Percentiles rank a stretch among this genome's conserved stretches.
phyloP scores from a whole-genome alignment of 2,113 vertebrate species.

The Oncorhynchus kisutch region DNA sequence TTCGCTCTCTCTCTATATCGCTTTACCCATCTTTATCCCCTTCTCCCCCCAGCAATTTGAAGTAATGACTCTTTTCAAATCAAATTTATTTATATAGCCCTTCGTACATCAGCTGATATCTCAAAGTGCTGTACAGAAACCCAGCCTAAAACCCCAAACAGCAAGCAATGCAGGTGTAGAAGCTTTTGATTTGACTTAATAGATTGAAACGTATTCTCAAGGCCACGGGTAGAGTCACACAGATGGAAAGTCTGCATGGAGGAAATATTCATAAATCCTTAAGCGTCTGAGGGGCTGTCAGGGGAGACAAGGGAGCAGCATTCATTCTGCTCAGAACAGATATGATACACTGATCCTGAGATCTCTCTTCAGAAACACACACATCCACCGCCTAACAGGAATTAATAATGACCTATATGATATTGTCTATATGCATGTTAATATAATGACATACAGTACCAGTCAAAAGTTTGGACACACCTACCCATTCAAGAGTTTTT shows the following conservation, averaged over 20 bases:
- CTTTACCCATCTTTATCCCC: too few relatives aligned
- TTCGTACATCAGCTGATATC: too few relatives aligned
- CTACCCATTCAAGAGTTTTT: too few relatives aligned
- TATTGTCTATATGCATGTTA: background rate
- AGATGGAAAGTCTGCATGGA: slow-evolving; percentile 70
- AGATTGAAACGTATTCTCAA: slow-evolving; percentile 99
- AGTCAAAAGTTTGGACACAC: too few relatives aligned
- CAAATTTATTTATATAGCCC: too few relatives aligned
- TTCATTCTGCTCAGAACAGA: background rate
- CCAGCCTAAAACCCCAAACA: too few relatives aligned
- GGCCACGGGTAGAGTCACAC: slow-evolving; percentile 85
- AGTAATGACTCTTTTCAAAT: slow-evolving; percentile 99
- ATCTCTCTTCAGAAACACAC: background rate
- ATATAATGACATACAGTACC: slow-evolving; percentile 65
- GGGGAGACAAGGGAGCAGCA: slow-evolving; percentile 88
- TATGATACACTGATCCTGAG: background rate
- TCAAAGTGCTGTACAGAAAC: too few relatives aligned
- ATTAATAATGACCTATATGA: background rate
- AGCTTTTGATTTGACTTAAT: slow-evolving; percentile 99
- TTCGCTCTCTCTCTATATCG: too few relatives aligned
- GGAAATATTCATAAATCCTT: slow-evolving; percentile 99
- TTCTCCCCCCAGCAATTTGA: slow-evolving; percentile 86
- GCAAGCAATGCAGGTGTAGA: too few relatives aligned
- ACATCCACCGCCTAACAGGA: background rate
- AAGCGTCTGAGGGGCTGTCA: slow-evolving; percentile 88